Conservation (phyloP, 1,140 invertebrate genomes). For the Drosophila orosa region DNA sequence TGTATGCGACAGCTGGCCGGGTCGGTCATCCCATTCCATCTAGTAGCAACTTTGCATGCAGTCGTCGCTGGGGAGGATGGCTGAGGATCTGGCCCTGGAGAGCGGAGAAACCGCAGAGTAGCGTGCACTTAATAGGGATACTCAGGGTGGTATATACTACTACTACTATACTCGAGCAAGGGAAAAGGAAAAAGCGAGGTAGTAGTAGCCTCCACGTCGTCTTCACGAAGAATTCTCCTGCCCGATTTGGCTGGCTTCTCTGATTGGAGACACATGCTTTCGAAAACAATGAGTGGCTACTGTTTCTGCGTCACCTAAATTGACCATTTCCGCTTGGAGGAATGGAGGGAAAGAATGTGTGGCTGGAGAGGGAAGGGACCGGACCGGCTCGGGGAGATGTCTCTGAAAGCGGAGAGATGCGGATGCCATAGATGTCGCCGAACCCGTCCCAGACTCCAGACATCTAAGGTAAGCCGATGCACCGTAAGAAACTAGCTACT, state of each 20-base stretch:
- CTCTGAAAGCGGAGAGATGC: neutral
- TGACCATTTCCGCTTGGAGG: conserved; percentile 64
- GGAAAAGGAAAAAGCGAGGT: neutral
- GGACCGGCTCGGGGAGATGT: neutral
- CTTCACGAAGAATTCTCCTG: conserved; percentile 13
- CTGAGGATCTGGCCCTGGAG: conserved; percentile 22
- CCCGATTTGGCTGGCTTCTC: neutral
- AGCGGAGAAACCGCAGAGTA: conserved; percentile 33
- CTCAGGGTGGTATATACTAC: neutral
- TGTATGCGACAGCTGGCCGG: conserved; percentile 32
- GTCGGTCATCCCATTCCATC: conserved; percentile 27
- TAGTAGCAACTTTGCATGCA: conserved; percentile 30
- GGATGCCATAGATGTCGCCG: conserved; percentile 38
- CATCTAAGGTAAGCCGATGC: conserved; percentile 23
- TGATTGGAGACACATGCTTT: conserved; percentile 35
- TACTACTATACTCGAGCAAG: neutral
- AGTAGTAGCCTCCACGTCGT: conserved; percentile 4
- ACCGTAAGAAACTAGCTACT: neutral
- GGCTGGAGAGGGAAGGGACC: neutral
- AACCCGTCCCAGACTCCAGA: conserved; percentile 9
- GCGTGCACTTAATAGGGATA: conserved; percentile 46
- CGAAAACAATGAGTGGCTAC: conserved; percentile 61
- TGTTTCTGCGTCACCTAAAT: conserved; percentile 63
- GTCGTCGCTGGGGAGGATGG: conserved; percentile 25
- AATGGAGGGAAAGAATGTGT: conserved; percentile 8